Base-by-base conservation (phyloP, 1,140 invertebrate genomes). In the Elysia chlorotica region DNA sequence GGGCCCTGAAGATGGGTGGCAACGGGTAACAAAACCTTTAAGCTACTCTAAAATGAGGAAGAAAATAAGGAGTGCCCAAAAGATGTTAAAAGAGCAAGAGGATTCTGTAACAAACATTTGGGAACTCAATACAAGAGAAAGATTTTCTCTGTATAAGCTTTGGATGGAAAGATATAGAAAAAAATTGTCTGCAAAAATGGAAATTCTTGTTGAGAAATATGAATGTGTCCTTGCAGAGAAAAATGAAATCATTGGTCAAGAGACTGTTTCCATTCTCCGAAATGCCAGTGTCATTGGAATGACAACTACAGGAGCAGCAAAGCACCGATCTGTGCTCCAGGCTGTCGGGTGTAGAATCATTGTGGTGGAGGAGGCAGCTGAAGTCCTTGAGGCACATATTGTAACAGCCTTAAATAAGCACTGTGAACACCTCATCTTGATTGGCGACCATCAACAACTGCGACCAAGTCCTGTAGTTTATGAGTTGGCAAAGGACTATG, bases 391-490 rank as follows among this genome's bases (percentile, higher is more conserved):
- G 62, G 76, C 78, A 0, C 85, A 86, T 61, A 77, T 84, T 33
- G 78, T 85, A 6, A 82, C 82, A 25, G 78, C 81, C 23, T 71
- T 96, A 10, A 92, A 92, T 21, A 83, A 89, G 36, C 75, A 89
- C 41, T 93, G 93, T 74, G 76, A 95, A 84, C 95, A 96, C 83
- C 88, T 95, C 0, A 94, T 96, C 74, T 88, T 95, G 14, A 93
- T 95, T 76, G 94, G 93, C 87, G 94, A 96, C 83, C 89, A 89
- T 73, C 80, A 88, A 68, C 89, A 89, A 77, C 79, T 89, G 17
- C 80, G 86, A 31, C 89, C 89, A 6, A 85, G 79, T 70, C 81
- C 88, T 38, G 81, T 79, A 56, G 83, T 86, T 33, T 79, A 82
- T 75, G 65, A 82, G 33, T 74, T 87, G 53, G 79, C 81, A 23